Base-by-base conservation (phyloP, 2,797 vertebrate species). In the Anas flavirostris region DNA sequence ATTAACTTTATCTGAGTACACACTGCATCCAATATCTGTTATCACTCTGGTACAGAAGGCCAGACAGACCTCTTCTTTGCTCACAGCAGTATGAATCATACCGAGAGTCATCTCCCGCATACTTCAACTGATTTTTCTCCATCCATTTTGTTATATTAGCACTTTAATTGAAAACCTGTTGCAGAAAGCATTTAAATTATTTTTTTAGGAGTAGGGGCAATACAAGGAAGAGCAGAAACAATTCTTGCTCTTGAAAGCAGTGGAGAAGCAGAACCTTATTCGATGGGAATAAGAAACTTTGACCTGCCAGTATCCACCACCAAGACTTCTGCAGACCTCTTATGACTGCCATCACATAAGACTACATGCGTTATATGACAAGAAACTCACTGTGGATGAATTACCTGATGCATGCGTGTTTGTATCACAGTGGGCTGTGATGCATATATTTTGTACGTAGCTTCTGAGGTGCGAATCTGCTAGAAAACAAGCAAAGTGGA, bases 1-100 rank as follows among this genome's bases (percentile, higher is more conserved):
- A 93, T 95, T 95, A 95, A 84, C 94, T 97, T 94, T 92, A 92
- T 96, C 91, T 91, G 80, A 74, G 90, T 91, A 88, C 86, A 82
- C 70, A 67, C 63, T 93, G 86, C 91, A 84, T 84, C 88, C 87
- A 90, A 19, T 96, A 84, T 94, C 77, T 88, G 87, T 97, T 96
- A 95, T 92, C 95, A 77, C 80, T 93, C n/a, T 52, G 23, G 70
- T 94, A 80, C 94, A 96, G 92, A 92, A 84, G 80, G 63, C 82
- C 77, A 97, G 91, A 80, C 80, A 96, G 88, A 86, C 80, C 63
- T 92, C 87, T 82, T 73, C 86, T 91, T 94, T 95, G 55, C 87
- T 96, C 82, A 92, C 62, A 88, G 82, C 64, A 0, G 52, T 74
- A 72, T 96, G 96, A 97, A 86, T 96, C 95, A 96, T 89, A 63